Base-by-base conservation (phyloP, 2,888 invertebrate species). In the Erpobdella octoculata region DNA sequence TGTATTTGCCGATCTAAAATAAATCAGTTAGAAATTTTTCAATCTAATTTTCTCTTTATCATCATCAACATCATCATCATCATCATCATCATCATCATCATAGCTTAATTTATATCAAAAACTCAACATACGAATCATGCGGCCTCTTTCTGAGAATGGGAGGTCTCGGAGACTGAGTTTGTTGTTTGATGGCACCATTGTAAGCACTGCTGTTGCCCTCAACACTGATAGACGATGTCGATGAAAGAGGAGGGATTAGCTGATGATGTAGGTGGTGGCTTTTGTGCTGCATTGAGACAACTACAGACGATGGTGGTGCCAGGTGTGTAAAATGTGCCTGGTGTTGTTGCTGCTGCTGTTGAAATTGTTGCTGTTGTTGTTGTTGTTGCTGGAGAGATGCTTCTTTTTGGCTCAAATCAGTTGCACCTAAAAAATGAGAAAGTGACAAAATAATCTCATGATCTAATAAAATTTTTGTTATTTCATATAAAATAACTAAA, bases 61-160 rank as follows among this genome's bases (percentile, higher is more conserved):
- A 41, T 41, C 46, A 41, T 41, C 46, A 41, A 41, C n/a, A n/a
- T n/a, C n/a, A 12, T 41, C 12, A 41, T 41, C 46, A 41, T 41
- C 46, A 41, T 12, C 46, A 41, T 41, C 46, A 41, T 41, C n/a
- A 41, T 41, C 46, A 15, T 15, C 46, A 41, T 41, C n/a, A 41
- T 41, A 41, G n/a, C 46, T n/a, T n/a, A n/a, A n/a, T n/a, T n/a
- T n/a, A n/a, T n/a, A n/a, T n/a, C n/a, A n/a, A n/a, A n/a, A n/a
- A 28, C 28, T 53, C 21, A 53, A 65, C 69, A 2, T 21, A 69
- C 65, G 38, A 31, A 9, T 74, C 74, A 25, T 70, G 69, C 28
- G 59, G 31, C 25, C 74, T 70, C 66, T 74, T 74, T 36, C 74
- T 61, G 15, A 74, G 72, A 18, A 74, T 74, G 18, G 70, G 69